A percentile compares a stretch with the other conserved stretches of the same genome.
Conservation (phyloP, 2,797 vertebrate species). For the Botia almorhae region DNA sequence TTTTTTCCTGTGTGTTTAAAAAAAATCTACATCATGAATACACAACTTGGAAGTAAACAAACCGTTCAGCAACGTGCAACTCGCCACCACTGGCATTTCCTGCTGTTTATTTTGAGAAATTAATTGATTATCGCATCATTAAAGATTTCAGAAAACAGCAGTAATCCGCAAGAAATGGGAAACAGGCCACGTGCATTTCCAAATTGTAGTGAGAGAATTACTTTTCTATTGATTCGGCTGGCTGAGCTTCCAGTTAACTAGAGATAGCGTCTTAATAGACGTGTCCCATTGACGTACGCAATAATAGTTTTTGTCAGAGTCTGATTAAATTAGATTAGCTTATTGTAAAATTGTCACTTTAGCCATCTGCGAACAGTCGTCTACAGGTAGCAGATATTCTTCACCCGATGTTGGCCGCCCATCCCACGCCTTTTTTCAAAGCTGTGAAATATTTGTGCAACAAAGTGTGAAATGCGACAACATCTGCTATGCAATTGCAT, state of each 20-base stretch:
- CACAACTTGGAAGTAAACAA: slow-evolving; percentile 43
- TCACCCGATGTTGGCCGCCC: slow-evolving; percentile 29
- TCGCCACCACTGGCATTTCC: slow-evolving; percentile 28
- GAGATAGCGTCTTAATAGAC: slow-evolving; percentile 18
- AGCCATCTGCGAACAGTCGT: slow-evolving; percentile 46
- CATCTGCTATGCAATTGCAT: slow-evolving; percentile 69
- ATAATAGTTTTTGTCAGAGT: slow-evolving; percentile 24
- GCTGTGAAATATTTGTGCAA: slow-evolving; percentile 67
- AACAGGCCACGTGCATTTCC: neutral
- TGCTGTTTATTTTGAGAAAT: slow-evolving; percentile 42
- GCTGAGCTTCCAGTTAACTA: slow-evolving; percentile 13
- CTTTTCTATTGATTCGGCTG: slow-evolving; percentile 6
- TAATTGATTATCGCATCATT: slow-evolving; percentile 43
- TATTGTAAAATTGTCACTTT: slow-evolving; percentile 32
- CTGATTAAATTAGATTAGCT: slow-evolving; percentile 32
- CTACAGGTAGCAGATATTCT: slow-evolving; percentile 53
- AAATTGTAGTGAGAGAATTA: slow-evolving; percentile 3
- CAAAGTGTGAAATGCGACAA: slow-evolving; percentile 68
- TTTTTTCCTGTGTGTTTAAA: slow-evolving; percentile 34
- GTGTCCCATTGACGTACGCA: slow-evolving; percentile 5
- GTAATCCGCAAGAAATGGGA: slow-evolving; percentile 5
- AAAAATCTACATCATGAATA: slow-evolving; percentile 32
- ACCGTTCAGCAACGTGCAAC: slow-evolving; percentile 35
- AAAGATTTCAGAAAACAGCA: slow-evolving; percentile 9
- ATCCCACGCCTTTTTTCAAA: slow-evolving; percentile 47